phyloP scores from a whole-genome alignment of 2,888 invertebrate genomes.

The Sesia apiformis region DNA sequence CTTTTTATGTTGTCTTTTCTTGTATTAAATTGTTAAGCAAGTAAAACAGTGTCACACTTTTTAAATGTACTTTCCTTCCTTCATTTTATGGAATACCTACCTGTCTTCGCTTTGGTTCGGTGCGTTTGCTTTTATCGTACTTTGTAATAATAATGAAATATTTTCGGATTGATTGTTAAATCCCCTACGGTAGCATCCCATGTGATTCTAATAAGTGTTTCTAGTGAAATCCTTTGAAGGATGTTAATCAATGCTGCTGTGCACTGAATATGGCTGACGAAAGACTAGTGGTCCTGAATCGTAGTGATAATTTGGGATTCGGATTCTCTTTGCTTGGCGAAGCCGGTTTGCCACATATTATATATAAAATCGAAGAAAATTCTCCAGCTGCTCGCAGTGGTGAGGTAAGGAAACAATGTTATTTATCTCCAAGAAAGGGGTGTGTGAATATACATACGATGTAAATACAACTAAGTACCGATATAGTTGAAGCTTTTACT shows the following conservation, averaged over 20 bases:
- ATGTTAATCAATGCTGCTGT: slow-evolving; percentile 67
- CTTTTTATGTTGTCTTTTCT: too few species aligned
- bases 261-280: slow-evolving; percentile 88
- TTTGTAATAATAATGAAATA: slow-evolving; percentile 41
- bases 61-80: too few species aligned
- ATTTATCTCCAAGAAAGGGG: background rate
- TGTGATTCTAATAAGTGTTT: slow-evolving; percentile 42
- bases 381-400: slow-evolving; percentile 94
- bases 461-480: too few species aligned
- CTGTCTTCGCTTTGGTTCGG: slow-evolving; percentile 30
- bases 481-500: too few species aligned
- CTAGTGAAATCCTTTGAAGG: slow-evolving; percentile 48
- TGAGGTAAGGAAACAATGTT: slow-evolving; percentile 77
- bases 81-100: background rate
- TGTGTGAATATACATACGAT: too few species aligned
- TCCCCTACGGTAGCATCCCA: slow-evolving; percentile 10
- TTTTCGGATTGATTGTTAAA: slow-evolving; percentile 22
- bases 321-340: slow-evolving; percentile 93
- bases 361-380: slow-evolving; percentile 94
- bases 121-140: slow-evolving; percentile 60
- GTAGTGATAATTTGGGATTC: slow-evolving; percentile 90
- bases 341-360: slow-evolving; percentile 93
- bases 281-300: slow-evolving; percentile 89
- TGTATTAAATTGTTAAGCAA: too few species aligned
- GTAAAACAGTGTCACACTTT: too few species aligned